Percentiles rank a stretch among this genome's conserved stretches.
These are phyloP conservation scores for Oasisia sp. DNA, from an alignment of 2,888 invertebrate species.

Conservation along the genomic window DNA sequence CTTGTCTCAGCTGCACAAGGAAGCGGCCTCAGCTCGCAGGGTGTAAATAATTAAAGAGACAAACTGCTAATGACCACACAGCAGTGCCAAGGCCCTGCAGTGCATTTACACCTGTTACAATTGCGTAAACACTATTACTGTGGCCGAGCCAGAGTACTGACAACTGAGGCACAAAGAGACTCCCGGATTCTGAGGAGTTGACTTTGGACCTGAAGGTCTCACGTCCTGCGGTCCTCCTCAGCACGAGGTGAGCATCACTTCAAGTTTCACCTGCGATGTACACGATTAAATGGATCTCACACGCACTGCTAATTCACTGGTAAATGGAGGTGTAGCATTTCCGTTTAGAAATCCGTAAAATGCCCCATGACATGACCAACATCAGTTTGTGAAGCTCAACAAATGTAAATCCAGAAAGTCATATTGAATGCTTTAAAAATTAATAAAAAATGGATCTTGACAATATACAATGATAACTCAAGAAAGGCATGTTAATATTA, in stretches of 20 bases:
- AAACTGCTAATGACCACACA: not conserved
- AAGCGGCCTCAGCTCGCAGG: not conserved
- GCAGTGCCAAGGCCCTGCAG: not conserved
- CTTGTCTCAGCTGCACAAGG: not conserved
- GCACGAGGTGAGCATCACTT: not conserved
- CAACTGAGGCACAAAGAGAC: not conserved
- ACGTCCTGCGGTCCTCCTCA: not conserved
- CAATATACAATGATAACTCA: not conserved
- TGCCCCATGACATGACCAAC: too few relatives aligned
- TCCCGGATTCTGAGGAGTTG: not conserved
- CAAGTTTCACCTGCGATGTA: not conserved
- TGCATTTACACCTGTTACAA: conserved; percentile 6
- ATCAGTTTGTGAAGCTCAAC: too few relatives aligned
- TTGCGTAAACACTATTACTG: not conserved
- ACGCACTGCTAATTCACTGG: not conserved
- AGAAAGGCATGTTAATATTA: not conserved
- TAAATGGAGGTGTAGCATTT: not conserved
- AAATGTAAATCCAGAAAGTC: too few relatives aligned
- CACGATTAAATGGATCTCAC: not conserved
- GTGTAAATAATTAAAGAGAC: not conserved
- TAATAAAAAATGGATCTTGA: not conserved
- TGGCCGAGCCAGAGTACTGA: not conserved
- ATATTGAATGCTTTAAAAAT: too few relatives aligned
- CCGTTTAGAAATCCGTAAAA: not conserved
- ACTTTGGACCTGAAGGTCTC: not conserved